Evolutionary conservation across 2,888 invertebrate species (phyloP).

Genomic region (Drosophila siamana): DNA sequence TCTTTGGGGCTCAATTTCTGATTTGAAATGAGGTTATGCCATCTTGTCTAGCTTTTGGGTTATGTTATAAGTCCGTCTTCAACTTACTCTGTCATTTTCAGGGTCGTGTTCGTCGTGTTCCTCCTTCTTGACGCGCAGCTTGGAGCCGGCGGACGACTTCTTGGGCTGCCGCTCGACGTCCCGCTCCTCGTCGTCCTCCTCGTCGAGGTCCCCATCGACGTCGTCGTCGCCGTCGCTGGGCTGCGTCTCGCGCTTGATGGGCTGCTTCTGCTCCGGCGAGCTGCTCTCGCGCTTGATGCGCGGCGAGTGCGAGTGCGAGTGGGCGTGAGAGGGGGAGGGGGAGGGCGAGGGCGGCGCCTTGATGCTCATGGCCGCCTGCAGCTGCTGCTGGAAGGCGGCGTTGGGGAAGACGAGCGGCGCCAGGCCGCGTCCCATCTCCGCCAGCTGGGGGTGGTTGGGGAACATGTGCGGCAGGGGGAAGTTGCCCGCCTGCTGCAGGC

Average conservation of each 20-base stretch:
- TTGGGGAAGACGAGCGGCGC: slow-evolving; percentile 77
- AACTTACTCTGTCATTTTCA: slow-evolving; percentile 82
- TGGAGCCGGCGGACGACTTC: neutral
- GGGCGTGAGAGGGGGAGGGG: no score
- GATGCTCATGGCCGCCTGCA: slow-evolving; percentile 59
- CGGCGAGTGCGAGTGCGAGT: no score
- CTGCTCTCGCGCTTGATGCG: slow-evolving; percentile 28
- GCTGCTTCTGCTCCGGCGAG: slow-evolving; percentile 41
- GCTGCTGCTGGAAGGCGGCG: slow-evolving; percentile 63
- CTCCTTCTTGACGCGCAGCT: slow-evolving; percentile 28
- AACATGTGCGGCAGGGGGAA: slow-evolving; percentile 87
- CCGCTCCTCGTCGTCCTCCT: slow-evolving; percentile 30
- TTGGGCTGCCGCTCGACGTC: neutral
- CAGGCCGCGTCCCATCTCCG: slow-evolving; percentile 86
- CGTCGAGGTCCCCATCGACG: slow-evolving; percentile 44
- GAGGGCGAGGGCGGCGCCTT: slow-evolving; percentile 34
- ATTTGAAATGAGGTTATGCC: no score
- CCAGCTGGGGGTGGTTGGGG: slow-evolving; percentile 85
- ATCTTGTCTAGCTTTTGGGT: no score
- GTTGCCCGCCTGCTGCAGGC: slow-evolving; percentile 81
- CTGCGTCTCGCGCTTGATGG: slow-evolving; percentile 54
- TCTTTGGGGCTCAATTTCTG: no score
- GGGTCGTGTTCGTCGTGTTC: slow-evolving; percentile 65
- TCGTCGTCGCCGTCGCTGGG: slow-evolving; percentile 46
- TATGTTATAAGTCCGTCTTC: no score